Percentiles rank a stretch among this genome's conserved stretches.
Evolutionary conservation across 2,888 invertebrate genomes (phyloP).

Genomic region (Theretra japonica): DNA sequence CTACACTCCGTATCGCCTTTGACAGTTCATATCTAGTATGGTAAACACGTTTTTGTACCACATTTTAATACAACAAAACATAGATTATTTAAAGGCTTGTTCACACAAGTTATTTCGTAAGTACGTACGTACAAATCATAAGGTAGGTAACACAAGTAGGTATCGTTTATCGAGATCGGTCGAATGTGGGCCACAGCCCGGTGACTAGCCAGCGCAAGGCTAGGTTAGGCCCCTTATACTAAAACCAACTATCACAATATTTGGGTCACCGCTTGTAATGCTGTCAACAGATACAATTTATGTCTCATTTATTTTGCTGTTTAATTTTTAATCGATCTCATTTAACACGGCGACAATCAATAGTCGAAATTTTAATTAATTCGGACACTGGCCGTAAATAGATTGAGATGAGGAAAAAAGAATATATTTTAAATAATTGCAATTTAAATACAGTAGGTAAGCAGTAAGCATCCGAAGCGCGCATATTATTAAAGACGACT

Average conservation of each 20-base stretch:
- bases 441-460: slow-evolving; percentile 13
- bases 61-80: not conserved
- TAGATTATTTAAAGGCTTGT: not conserved
- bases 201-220: slow-evolving; percentile 47
- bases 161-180: slow-evolving; percentile 44
- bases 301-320: slow-evolving; percentile 27
- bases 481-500: slow-evolving; percentile 22
- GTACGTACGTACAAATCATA: slow-evolving; percentile 38
- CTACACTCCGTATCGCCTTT: not conserved
- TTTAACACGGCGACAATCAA: not conserved
- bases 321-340: slow-evolving; percentile 23
- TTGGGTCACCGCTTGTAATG: slow-evolving; percentile 41
- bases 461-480: slow-evolving; percentile 18
- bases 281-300: slow-evolving; percentile 31
- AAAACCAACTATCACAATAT: slow-evolving; percentile 46
- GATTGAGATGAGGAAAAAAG: not conserved
- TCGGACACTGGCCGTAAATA: slow-evolving; percentile 7
- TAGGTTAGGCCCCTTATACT: slow-evolving; percentile 50
- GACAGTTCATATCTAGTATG: not conserved
- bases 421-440: slow-evolving; percentile 18
- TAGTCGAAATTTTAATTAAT: not conserved
- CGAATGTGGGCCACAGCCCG: slow-evolving; percentile 53
- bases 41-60: not conserved
- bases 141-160: slow-evolving; percentile 26
- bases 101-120: slow-evolving; percentile 42